Percentiles rank a stretch among this genome's conserved stretches.
These are phyloP conservation scores for Colinus virginianus DNA, from an alignment of 2,113 vertebrate genomes.

Conservation along the genomic window DNA sequence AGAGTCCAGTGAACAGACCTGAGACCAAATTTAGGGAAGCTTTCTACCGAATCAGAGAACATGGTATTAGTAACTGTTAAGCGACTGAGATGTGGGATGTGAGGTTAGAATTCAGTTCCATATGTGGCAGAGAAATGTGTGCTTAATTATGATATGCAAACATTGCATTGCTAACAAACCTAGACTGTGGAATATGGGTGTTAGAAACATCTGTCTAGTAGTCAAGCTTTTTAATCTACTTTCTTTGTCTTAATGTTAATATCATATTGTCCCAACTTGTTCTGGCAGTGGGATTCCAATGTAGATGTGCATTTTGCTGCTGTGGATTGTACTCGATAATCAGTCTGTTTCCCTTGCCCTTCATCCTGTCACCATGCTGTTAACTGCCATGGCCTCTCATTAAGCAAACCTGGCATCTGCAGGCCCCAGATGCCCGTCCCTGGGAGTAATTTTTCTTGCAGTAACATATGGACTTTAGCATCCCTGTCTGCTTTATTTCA, in stretches of 20 bases:
- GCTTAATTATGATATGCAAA: neutral
- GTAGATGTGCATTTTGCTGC: neutral
- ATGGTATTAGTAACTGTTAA: neutral
- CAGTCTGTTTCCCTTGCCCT: neutral
- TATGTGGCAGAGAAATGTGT: neutral
- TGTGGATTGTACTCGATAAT: neutral
- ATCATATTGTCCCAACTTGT: neutral
- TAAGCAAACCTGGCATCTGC: slow-evolving; percentile 39
- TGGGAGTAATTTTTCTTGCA: neutral
- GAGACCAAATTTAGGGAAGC: neutral
- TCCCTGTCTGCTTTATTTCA: neutral
- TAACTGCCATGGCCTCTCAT: slow-evolving; percentile 7
- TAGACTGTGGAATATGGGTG: neutral
- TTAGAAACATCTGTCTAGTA: neutral
- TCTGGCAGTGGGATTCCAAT: neutral
- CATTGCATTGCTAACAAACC: neutral
- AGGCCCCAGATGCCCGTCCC: neutral
- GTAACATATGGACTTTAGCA: neutral
- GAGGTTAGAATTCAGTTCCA: neutral
- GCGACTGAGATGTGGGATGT: neutral
- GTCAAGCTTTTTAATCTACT: neutral
- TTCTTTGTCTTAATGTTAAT: neutral
- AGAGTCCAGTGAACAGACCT: neutral
- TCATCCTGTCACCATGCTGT: neutral
- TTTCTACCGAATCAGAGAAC: neutral